Evolutionary conservation across 2,113 vertebrate genomes (phyloP), one percentile per base, ranked within the genome.

Genomic region (Morone saxatilis): DNA sequence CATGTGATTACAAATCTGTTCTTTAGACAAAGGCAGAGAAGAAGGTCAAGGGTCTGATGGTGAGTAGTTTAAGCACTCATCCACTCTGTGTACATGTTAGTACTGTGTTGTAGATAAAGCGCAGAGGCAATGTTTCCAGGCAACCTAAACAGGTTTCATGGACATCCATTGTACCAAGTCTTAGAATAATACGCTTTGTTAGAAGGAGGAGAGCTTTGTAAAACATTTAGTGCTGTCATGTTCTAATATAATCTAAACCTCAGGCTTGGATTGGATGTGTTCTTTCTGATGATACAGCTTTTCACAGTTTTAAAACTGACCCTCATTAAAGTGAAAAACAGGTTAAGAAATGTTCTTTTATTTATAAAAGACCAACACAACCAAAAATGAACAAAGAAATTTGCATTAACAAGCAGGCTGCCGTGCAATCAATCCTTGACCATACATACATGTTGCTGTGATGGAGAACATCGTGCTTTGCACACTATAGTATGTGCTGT

Each of bases 331-430:
- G 11, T 31, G 11, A 83, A 20, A 86, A 7, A 73, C 1, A 8
- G 0, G 6, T 50, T n/a, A 41, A 41, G 19, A 47, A 11, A 56
- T 79, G 65, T 80, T 50, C 13, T 81, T 91, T 78, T 78, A 84
- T 84, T 76, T n/a, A 12, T 86, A 85, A 90, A 73, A 47, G 36
- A 74, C 4, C 43, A 84, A 76, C 36, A 88, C 16, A 85, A 78
- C 61, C 19, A 14, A 68, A 76, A 67, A 50, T 6, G 0, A 80
- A 41, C 12, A 68, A 51, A 9, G 1, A 11, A 40, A 20, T 69
- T 48, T 25, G 31, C 45, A 71, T 65, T 45, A 76, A 85, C 68
- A 68, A 83, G 74, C 60, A 71, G 54, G 68, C 45, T 76, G 56
- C 56, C 51, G 45, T 61, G 71, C 67, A 71, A 31, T 86, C 53